phyloP scores from a whole-genome alignment of 2,888 invertebrate genomes.

The Agrenia bidenticulata region DNA sequence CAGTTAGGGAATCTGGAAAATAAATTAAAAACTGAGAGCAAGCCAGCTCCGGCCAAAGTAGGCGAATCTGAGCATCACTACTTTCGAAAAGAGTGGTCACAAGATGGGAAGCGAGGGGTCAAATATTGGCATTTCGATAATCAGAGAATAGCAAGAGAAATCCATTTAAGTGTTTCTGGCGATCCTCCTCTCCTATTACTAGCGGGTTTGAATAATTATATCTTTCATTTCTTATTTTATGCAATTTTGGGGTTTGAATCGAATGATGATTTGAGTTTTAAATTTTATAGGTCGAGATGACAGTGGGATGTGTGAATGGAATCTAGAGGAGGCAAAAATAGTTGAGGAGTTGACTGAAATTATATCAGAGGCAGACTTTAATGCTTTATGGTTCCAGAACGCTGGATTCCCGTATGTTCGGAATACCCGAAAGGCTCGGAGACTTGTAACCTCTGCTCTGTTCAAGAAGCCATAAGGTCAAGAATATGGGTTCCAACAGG shows the following conservation, averaged over 20 bases:
- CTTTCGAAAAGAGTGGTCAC: not conserved
- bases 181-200: not conserved
- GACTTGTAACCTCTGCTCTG: conserved; percentile 1
- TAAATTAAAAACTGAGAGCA: too few species aligned
- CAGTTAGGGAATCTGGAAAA: not conserved
- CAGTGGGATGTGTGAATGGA: conserved; percentile 14
- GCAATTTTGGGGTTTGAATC: not conserved
- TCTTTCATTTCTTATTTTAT: not conserved
- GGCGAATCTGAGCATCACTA: conserved; percentile 3
- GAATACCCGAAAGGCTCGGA: not conserved
- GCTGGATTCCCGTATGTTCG: conserved; percentile 13
- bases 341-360: not conserved
- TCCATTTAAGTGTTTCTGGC: not conserved
- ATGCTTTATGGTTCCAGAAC: not conserved
- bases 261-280: too few species aligned
- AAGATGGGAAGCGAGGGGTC: not conserved
- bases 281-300: conserved; percentile 21
- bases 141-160: conserved; percentile 11
- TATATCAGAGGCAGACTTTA: conserved; percentile 7
- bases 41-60: not conserved
- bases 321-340: conserved; percentile 17
- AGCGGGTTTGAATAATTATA: not conserved
- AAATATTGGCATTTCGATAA: conserved; percentile 13
- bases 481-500: too few species aligned
- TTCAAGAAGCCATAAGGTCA: too few species aligned